These are phyloP conservation scores for Orientallactaga bullata DNA, from an alignment of 2,113 vertebrate species.

Conservation along the genomic window DNA sequence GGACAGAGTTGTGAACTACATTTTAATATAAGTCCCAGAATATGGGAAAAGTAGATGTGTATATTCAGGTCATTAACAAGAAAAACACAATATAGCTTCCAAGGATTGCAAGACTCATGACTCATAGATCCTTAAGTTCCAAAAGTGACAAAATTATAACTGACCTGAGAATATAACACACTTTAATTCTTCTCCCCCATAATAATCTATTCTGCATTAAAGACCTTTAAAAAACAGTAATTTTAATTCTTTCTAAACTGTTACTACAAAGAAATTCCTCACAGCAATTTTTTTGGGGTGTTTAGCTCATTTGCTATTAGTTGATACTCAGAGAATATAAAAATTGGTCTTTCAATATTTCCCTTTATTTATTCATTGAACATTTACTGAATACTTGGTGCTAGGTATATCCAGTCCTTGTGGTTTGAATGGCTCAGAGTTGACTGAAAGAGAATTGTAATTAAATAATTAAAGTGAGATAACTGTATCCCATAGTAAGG, in stretches of 20 bases:
- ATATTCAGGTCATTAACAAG: neutral
- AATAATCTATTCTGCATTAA: slow-evolving; percentile 50
- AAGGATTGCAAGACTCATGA: slow-evolving; percentile 42
- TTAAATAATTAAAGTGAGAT: slow-evolving; percentile 19
- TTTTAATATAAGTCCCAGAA: slow-evolving; percentile 26
- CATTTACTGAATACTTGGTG: slow-evolving; percentile 38
- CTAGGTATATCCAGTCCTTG: neutral
- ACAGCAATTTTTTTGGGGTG: slow-evolving; percentile 1
- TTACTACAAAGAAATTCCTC: slow-evolving; percentile 47
- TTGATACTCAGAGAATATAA: slow-evolving; percentile 27
- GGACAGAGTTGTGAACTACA: slow-evolving; percentile 18
- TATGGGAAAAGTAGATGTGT: neutral
- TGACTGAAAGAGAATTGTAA: slow-evolving; percentile 23
- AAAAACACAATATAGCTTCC: slow-evolving; percentile 15
- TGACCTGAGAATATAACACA: slow-evolving; percentile 25
- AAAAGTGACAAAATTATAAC: neutral
- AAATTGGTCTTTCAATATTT: slow-evolving; percentile 9
- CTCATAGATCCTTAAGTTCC: neutral
- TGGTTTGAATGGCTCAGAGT: neutral
- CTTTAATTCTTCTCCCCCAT: slow-evolving; percentile 14
- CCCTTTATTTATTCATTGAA: slow-evolving; percentile 40
- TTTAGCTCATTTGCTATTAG: slow-evolving; percentile 50
- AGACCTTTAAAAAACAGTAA: neutral
- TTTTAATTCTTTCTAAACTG: slow-evolving; percentile 17
- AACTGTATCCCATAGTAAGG: neutral